These are phyloP conservation scores for Drosophila trichaetosa DNA, from an alignment of 2,888 invertebrate genomes.

Conservation along the genomic window DNA sequence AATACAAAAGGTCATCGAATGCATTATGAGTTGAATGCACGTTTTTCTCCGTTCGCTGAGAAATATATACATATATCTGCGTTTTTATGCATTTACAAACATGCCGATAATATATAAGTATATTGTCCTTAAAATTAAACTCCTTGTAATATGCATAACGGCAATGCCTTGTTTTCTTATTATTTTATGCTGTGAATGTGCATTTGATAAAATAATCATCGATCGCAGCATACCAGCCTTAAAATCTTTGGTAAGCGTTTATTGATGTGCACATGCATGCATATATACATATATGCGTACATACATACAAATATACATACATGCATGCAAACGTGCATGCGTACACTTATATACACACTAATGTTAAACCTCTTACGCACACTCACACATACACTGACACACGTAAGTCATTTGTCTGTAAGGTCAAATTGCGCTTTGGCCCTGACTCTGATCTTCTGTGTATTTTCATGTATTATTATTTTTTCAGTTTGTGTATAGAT, in stretches of 20 bases:
- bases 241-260: background rate
- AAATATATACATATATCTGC: background rate
- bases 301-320: constrained; percentile 3
- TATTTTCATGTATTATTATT: constrained; percentile 58
- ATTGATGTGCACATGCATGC: constrained; percentile 6
- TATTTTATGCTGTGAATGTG: background rate
- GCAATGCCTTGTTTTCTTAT: background rate
- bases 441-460: constrained; percentile 82
- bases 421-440: constrained; percentile 69
- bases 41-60: constrained; percentile 1
- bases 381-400: constrained; percentile 18
- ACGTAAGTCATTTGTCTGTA: constrained; percentile 50
- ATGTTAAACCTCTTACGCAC: constrained; percentile 8
- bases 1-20: constrained; percentile 14
- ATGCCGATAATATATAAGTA: background rate
- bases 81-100: background rate
- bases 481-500: constrained; percentile 44
- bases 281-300: background rate
- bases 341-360: background rate
- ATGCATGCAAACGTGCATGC: background rate
- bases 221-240: background rate
- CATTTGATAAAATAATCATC: background rate
- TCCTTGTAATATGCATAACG: background rate
- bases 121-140: background rate
- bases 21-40: constrained; percentile 40